These are phyloP conservation scores for Neosilurus hyrtlii DNA, from an alignment of 2,797 vertebrate genomes.

Conservation along the genomic window DNA sequence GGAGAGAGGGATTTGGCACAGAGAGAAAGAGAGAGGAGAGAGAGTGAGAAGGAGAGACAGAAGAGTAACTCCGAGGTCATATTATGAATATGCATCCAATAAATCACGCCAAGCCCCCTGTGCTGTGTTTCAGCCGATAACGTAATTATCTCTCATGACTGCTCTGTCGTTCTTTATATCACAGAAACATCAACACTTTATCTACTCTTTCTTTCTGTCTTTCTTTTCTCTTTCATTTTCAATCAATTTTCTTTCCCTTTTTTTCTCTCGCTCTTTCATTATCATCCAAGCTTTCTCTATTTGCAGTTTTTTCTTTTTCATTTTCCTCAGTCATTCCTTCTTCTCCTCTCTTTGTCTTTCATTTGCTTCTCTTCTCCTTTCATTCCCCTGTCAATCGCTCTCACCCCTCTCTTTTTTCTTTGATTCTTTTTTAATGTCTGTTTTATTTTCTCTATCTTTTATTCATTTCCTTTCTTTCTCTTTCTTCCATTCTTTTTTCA, in stretches of 20 bases:
- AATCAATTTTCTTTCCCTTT: neutral
- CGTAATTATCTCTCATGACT: constrained; percentile 29
- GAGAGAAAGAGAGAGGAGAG: neutral
- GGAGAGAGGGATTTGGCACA: constrained; percentile 45
- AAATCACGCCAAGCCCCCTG: constrained; percentile 13
- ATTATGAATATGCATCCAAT: constrained; percentile 32
- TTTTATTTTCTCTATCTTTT: too few species aligned
- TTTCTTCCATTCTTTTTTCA: neutral
- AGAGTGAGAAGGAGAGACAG: constrained; percentile 6
- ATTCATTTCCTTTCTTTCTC: too few species aligned
- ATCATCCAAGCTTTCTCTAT: neutral
- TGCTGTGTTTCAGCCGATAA: constrained; percentile 22
- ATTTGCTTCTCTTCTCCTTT: neutral
- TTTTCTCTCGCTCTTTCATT: neutral
- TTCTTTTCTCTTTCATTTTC: neutral
- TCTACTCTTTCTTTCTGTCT: neutral
- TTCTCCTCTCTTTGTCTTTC: too few species aligned
- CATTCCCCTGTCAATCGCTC: too few species aligned
- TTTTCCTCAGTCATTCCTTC: neutral
- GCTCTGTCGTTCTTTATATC: constrained; percentile 30
- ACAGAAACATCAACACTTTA: constrained; percentile 3
- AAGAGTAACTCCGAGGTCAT: constrained; percentile 8
- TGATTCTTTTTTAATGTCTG: too few species aligned
- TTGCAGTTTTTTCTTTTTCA: neutral
- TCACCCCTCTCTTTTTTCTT: neutral